Conservation (phyloP, 2,797 vertebrate species). For the Melanotaenia pygmaea region DNA sequence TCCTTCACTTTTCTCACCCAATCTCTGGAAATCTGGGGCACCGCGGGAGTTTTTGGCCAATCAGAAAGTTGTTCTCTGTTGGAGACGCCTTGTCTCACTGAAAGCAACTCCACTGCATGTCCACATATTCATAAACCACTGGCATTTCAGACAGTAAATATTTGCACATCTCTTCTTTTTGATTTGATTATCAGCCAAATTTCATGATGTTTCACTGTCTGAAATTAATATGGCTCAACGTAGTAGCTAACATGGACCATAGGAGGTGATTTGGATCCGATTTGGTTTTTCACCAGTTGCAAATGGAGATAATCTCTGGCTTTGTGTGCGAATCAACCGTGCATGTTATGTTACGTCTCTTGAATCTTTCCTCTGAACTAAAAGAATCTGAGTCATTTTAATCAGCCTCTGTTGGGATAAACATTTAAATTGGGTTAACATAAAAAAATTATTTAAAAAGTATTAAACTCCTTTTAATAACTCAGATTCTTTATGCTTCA, state of each 20-base stretch:
- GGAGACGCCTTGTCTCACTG: neutral
- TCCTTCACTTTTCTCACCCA: conserved; percentile 27
- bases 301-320: conserved; percentile 24
- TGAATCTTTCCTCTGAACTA: conserved; percentile 6
- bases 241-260: conserved; percentile 3
- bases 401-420: neutral
- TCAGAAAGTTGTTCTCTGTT: conserved; percentile 25
- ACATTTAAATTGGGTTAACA: neutral
- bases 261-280: conserved; percentile 4
- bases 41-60: conserved; percentile 12
- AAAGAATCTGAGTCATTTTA: conserved; percentile 57
- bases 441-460: neutral
- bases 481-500: conserved; percentile 30
- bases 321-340: conserved; percentile 31
- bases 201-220: conserved; percentile 14
- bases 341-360: conserved; percentile 40
- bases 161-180: no score
- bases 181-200: neutral
- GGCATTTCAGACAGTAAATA: conserved; percentile 19
- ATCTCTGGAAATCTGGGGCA: conserved; percentile 37
- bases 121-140: conserved; percentile 6
- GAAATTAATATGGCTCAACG: conserved; percentile 46
- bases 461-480: conserved; percentile 7
- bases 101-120: conserved; percentile 29
- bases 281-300: conserved; percentile 23